Percentiles rank a stretch among this genome's conserved stretches.
Evolutionary conservation across 2,888 invertebrate genomes (phyloP).

Genomic region (Volucella bombylans): DNA sequence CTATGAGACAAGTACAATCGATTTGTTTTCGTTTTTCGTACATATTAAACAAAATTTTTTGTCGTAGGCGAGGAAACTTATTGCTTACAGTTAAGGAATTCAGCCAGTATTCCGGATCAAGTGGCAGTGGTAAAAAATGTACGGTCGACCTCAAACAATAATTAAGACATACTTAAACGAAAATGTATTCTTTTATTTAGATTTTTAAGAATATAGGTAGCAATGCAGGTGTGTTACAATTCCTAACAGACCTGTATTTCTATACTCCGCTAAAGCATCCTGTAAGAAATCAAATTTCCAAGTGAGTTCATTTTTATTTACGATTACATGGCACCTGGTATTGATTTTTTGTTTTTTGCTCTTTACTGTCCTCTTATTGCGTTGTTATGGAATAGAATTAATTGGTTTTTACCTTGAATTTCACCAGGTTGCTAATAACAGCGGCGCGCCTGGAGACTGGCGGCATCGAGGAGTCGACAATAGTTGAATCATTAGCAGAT

Average conservation of each 20-base stretch:
- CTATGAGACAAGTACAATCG: conserved; percentile 75
- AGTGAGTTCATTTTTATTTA: not conserved
- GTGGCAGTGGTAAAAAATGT: conserved; percentile 77
- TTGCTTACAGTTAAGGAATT: conserved; percentile 75
- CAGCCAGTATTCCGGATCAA: conserved; percentile 77
- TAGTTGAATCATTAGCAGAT: conserved; percentile 75
- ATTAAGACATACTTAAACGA: not conserved
- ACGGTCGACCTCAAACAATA: conserved; percentile 15
- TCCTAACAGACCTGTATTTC: conserved; percentile 80
- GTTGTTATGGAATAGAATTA: conserved; percentile 15
- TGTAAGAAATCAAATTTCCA: conserved; percentile 78
- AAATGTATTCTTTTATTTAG: conserved; percentile 56
- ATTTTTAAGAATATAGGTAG: conserved; percentile 74
- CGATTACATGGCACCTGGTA: conserved; percentile 1
- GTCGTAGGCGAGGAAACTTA: conserved; percentile 74
- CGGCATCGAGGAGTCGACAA: conserved; percentile 67
- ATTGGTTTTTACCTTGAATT: conserved; percentile 11
- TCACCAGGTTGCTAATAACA: conserved; percentile 58
- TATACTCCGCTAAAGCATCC: conserved; percentile 81
- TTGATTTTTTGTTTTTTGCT: conserved; percentile 42
- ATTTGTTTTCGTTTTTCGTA: conserved; percentile 24
- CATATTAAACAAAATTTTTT: conserved; percentile 16
- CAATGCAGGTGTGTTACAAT: conserved; percentile 76
- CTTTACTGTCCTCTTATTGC: conserved; percentile 3
- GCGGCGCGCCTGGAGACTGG: conserved; percentile 61